A percentile compares a stretch with the other conserved stretches of the same genome.
Evolutionary conservation across 2,888 invertebrate genomes (phyloP).

Genomic region (Hipparchia sbordonii): DNA sequence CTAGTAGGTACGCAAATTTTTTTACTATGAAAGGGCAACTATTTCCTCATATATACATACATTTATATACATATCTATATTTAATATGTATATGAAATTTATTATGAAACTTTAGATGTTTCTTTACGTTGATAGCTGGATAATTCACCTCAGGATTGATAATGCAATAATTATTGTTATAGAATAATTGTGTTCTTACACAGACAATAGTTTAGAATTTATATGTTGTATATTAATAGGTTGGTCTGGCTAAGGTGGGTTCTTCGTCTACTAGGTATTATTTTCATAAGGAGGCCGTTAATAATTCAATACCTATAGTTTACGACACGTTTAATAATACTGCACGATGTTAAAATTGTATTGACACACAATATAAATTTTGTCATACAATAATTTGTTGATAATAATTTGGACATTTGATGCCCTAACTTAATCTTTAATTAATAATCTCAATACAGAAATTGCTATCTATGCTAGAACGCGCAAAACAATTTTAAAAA

Average conservation of each 20-base stretch:
- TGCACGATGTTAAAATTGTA: constrained; percentile 58
- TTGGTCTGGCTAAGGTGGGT: not conserved
- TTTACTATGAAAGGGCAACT: too few relatives aligned
- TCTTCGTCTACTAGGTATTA: not conserved
- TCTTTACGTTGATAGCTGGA: too few relatives aligned
- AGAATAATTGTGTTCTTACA: too few relatives aligned
- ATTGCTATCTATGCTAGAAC: constrained; percentile 46
- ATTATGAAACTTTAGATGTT: too few relatives aligned
- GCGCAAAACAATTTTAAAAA: constrained; percentile 42
- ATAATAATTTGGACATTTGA: constrained; percentile 65
- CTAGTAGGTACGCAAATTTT: too few relatives aligned
- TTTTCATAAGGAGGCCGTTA: constrained; percentile 51
- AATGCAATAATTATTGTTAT: too few relatives aligned
- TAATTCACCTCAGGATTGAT: too few relatives aligned
- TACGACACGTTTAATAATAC: constrained; percentile 66
- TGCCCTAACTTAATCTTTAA: constrained; percentile 62
- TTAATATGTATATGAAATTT: too few relatives aligned
- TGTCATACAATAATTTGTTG: constrained; percentile 32
- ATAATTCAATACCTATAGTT: constrained; percentile 39
- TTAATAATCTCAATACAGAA: constrained; percentile 70
- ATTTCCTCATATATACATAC: too few relatives aligned
- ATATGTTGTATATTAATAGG: too few relatives aligned
- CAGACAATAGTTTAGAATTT: too few relatives aligned
- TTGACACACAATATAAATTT: constrained; percentile 38
- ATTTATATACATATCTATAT: too few relatives aligned